Evolutionary conservation across 2,888 invertebrate species (phyloP), one percentile per base, ranked within the genome.

Genomic region (Drepanosiphum platanoidis): DNA sequence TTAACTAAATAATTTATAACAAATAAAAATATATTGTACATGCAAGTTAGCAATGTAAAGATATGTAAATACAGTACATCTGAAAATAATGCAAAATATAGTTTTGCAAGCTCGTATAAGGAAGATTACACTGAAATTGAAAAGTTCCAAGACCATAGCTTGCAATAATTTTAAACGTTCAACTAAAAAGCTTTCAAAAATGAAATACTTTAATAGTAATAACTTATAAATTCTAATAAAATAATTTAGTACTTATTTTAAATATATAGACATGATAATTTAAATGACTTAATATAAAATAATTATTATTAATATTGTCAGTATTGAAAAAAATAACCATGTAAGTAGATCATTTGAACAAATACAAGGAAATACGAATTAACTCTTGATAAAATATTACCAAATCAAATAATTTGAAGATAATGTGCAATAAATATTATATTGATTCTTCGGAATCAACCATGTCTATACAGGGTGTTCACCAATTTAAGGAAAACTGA

Each of bases 31-130:
- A 34, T 27, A 27, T 52, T 82, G 32, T 82, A 42, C 15, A 13
- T 82, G 32, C 42, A 64, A 82, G 72, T 72, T 72, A 74, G 64
- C 64, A 82, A 82, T 64, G 64, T 64, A 82, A 74, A 42, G 34
- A 72, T 68, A 82, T 61, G 18, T 61, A 64, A 32, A 71, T 61
- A 72, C 42, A 82, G 8, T 74, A 72, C 72, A 82, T 82, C 61
- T 82, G 72, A 82, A 82, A 72, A 82, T 72, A 68, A 74, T 74
- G 71, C 36, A 81, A 58, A 1, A 39, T 30, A 64, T 32, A 61
- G n/a, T 72, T 61, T 82, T 39, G 72, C 82, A 82, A 82, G 1
- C 42, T 39, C 58, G n/a, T 71, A 72, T 32, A 64, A 74, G 32
- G 32, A 82, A 71, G 61, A 79, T 79, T 72, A 82, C 42, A 72